Evolutionary conservation across 1,140 invertebrate species (phyloP), one percentile per base, ranked within the genome.

Genomic region (Heterodera schachtii): DNA sequence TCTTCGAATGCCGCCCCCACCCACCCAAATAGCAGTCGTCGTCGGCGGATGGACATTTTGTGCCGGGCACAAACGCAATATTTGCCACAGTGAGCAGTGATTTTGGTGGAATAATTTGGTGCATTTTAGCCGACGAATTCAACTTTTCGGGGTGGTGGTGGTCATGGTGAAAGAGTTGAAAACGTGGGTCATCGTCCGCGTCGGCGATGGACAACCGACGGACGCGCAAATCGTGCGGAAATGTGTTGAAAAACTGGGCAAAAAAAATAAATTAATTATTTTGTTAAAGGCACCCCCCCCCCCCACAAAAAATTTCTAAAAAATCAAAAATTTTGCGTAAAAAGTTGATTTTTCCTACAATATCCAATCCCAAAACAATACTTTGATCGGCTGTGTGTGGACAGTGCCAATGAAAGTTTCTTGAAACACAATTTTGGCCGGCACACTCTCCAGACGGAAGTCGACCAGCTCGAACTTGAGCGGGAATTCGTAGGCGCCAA

Each of bases 401-500:
- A 94, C 92, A 89, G 94, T 94, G 82, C 94, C 93, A 90, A 95
- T 85, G 57, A 31, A 73, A n/a, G 84, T 16, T 47, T 93, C 79
- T 94, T 93, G 66, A 49, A 78, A 78, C 16, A 78, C 31, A 64
- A 78, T 92, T 85, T 94, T 92, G 67, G 92, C 92, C 86, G 94
- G 94, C 70, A 94, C 92, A 89, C 93, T 94, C 21, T 94, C 94
- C 57, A 95, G 95, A 92, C 95, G 95, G 84, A 94, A 94, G 90
- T 94, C 93, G n/a, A 78, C 71, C 64, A 85, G 11, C 47, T 82
- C 52, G 75, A 83, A 86, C 31, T 57, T 19, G 21, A 86, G 49
- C 21, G 81, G 85, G 21, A 88, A 86, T 19, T 80, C 67, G 44
- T 64, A 80, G n/a, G 16, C 44, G 21, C 82, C 16, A 75, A 84